Evolutionary conservation across 1,140 invertebrate species (phyloP), one percentile per base, ranked within the genome.

Genomic region (Popillia japonica): DNA sequence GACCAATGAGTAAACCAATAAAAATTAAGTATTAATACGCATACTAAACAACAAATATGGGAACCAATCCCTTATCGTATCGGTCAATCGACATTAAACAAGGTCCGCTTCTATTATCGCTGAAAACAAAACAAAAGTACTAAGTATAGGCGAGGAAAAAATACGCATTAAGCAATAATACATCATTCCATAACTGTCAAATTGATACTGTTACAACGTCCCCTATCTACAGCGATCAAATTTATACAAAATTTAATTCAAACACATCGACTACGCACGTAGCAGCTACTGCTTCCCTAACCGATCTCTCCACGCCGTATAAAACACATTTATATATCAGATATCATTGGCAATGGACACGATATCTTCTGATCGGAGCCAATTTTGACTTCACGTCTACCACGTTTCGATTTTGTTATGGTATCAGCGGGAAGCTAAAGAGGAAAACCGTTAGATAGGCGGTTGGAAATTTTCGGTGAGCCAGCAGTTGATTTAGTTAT

Each of bases 161-260:
- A 68, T 14, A 34, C 61, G 22, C 72, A 79, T 77, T 79, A 72
- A 77, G 22, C 55, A 76, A 76, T 68, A 77, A 74, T 74, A 74
- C 34, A 20, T 74, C 72, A 74, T 42, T 44, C 34, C n/a, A 41
- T 75, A 74, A 48, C 72, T 42, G 79, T 79, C 79, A 79, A 79
- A 79, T 79, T 79, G 79, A 79, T 79, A 79, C 72, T 48, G 72
- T 44, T 22, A 40, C 72, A 44, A 76, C 22, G 61, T 55, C 14
- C 23, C 40, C 80, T 34, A 61, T 78, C 82, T 81, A 82, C 81
- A 81, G 2, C 79, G 78, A 83, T 83, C 82, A 83, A 83, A 83
- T 83, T 83, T 83, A 83, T 83, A 83, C 81, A 83, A 82, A 83
- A 82, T 83, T 83, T 83, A 83, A 83, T 83, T 81, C 81, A 81